Percentiles rank a stretch among this genome's conserved stretches.
Evolutionary conservation across 2,113 vertebrate genomes (phyloP).

Genomic region (Lophochroa leadbeateri): DNA sequence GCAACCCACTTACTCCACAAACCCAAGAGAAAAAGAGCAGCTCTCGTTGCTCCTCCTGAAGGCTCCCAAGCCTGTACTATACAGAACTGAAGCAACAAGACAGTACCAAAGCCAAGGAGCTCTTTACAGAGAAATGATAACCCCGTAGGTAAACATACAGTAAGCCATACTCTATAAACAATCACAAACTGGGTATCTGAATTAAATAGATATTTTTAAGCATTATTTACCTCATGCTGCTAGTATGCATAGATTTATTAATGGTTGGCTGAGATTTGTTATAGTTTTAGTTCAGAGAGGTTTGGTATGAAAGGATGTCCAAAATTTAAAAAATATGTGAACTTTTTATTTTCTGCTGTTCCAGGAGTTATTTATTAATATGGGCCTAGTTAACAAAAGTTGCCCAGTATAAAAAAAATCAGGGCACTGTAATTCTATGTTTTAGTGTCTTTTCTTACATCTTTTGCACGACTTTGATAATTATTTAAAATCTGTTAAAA

Average conservation of each 20-base stretch:
- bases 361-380: neutral
- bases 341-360: neutral
- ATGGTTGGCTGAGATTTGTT: neutral
- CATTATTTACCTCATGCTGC: neutral
- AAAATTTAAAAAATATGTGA: neutral
- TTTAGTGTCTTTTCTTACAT: neutral
- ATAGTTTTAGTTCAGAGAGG: neutral
- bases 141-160: no score
- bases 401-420: neutral
- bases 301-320: neutral
- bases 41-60: neutral
- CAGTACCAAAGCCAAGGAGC: neutral
- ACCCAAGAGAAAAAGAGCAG: neutral
- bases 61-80: neutral
- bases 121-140: neutral
- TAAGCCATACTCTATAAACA: neutral
- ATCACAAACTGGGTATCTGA: neutral
- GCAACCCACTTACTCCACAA: neutral
- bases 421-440: neutral
- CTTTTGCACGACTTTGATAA: neutral
- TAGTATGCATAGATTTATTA: neutral
- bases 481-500: neutral
- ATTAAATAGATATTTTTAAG: neutral
- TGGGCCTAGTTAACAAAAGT: neutral
- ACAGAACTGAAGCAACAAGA: neutral